Conservation (phyloP, 1,140 invertebrate species). For the Ips typographus region DNA sequence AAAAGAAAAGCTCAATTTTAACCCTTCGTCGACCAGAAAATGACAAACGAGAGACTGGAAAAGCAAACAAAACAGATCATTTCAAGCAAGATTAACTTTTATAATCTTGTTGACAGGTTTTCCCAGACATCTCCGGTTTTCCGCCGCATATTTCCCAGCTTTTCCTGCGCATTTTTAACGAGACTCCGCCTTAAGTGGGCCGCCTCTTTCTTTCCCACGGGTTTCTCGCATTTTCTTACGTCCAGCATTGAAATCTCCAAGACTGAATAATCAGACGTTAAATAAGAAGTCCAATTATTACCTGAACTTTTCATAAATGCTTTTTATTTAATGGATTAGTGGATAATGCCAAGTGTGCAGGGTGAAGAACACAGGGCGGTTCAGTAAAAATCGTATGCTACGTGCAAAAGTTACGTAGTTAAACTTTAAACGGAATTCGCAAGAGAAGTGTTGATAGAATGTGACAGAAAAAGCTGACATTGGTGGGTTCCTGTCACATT, state of each 20-base stretch:
- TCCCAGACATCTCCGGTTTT: constrained; percentile 37
- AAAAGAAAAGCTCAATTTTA: constrained; percentile 1
- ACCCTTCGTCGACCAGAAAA: constrained; percentile 1
- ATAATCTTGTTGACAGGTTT: constrained; percentile 47
- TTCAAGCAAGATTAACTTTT: constrained; percentile 47
- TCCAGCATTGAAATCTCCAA: constrained; percentile 39
- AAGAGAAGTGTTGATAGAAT: no score
- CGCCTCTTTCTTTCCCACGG: constrained; percentile 25
- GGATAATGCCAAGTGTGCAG: no score
- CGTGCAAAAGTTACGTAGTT: no score
- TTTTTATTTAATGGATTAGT: no score
- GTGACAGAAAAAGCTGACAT: no score
- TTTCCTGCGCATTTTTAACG: constrained; percentile 26
- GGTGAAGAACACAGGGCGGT: no score
- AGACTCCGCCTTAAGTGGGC: constrained; percentile 24
- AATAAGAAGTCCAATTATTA: no score
- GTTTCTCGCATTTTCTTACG: constrained; percentile 31
- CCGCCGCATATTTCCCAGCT: constrained; percentile 38
- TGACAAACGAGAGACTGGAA: constrained; percentile 12
- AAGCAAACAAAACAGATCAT: constrained; percentile 43
- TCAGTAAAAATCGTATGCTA: no score
- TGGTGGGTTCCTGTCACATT: no score
- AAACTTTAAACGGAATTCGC: no score
- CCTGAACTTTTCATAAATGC: no score
- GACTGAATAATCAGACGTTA: no score